Conservation (phyloP, 1,140 invertebrate genomes). For the Drosophila ironensis region DNA sequence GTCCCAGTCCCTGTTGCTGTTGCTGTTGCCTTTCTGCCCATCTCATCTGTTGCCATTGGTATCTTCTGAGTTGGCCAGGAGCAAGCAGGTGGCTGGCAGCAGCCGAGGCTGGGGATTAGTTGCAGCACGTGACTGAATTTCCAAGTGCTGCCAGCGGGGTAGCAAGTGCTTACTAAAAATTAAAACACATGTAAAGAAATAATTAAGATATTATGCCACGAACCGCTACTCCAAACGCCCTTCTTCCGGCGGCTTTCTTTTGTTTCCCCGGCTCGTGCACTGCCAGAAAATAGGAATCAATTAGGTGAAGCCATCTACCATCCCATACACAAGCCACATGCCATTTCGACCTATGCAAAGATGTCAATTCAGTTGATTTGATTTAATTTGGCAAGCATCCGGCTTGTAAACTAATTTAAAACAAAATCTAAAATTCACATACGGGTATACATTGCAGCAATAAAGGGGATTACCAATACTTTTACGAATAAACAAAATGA, state of each 20-base stretch:
- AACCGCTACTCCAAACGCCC: conserved; percentile 3
- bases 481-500: no score
- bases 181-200: conserved; percentile 79
- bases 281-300: background rate
- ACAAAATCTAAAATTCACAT: no score
- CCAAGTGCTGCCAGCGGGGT: conserved; percentile 24
- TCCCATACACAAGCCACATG: no score
- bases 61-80: conserved; percentile 2
- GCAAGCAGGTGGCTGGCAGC: background rate
- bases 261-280: background rate
- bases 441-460: no score
- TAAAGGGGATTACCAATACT: no score
- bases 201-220: conserved; percentile 76
- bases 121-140: conserved; percentile 77
- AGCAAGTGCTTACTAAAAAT: conserved; percentile 71
- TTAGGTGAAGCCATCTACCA: no score
- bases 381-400: no score
- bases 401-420: no score
- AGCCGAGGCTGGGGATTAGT: conserved; percentile 51
- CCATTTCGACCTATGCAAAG: no score
- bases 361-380: no score
- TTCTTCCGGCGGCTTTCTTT: background rate
- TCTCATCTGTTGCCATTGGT: conserved; percentile 64
- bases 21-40: conserved; percentile 11
- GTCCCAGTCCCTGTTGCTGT: background rate